Evolutionary conservation across 2,888 invertebrate species (phyloP), one percentile per base, ranked within the genome.

Genomic region (Prosapia bicincta): DNA sequence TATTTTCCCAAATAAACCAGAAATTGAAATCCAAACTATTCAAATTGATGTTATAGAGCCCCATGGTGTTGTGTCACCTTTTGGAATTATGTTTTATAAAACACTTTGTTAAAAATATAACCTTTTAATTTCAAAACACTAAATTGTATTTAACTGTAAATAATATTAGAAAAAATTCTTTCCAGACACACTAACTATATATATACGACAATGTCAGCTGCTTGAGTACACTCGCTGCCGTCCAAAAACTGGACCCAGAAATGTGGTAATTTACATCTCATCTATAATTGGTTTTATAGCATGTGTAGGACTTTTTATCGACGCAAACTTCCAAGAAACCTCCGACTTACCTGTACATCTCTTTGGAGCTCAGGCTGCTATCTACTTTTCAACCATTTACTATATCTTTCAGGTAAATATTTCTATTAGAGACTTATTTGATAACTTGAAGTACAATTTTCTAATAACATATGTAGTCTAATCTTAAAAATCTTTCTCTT

Each of bases 261-360:
- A 83, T n/a, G 76, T 81, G 10, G 80, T 84, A 1, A 88, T 87
- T 81, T 82, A 81, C 65, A 76, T 83, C 2, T 84, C 88, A 2
- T 81, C 87, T 0, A 81, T 85, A 69, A 81, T 88, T 30, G 90
- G 90, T 7, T 81, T 85, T 25, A 32, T 88, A 0, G 85, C 88
- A 6, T 86, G 88, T 67, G 81, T 89, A 38, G 90, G 90, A 0
- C 83, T 89, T 6, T 87, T 86, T 78, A 82, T 90, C 69, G 88
- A 89, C 1, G 90, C 88, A 0, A 89, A 89, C 83, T 90, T 90
- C 83, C 90, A 90, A 85, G 89, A 90, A 83, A 86, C 87, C 0
- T 86, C 86, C 76, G 85, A 88, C 0, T 81, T 87, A 24, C 82
- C 83, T 1, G 86, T 89, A 13, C 90, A 91, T 80, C 84, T 88